Conservation (phyloP, 2,797 vertebrate genomes). For the Miichthys miiuy region DNA sequence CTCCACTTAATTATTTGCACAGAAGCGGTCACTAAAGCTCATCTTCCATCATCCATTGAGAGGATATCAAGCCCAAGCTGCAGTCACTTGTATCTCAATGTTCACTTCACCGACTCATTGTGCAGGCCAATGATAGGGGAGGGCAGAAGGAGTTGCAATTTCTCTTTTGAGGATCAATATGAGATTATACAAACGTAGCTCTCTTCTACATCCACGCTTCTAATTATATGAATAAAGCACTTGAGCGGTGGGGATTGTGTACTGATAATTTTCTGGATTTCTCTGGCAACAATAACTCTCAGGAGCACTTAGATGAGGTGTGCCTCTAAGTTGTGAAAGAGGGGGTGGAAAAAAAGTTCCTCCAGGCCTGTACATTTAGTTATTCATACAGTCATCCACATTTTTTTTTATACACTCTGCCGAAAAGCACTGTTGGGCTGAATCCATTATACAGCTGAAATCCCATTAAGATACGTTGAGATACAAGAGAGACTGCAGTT, state of each 20-base stretch:
- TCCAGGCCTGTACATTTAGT: constrained; percentile 49
- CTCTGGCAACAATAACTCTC: constrained; percentile 25
- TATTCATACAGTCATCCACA: constrained; percentile 61
- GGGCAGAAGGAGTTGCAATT: constrained; percentile 30
- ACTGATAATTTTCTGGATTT: constrained; percentile 34
- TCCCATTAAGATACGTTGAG: constrained; percentile 75
- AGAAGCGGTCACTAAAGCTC: not conserved
- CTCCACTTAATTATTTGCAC: not conserved
- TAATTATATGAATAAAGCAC: constrained; percentile 27
- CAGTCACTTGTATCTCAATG: constrained; percentile 30
- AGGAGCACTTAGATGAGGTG: constrained; percentile 38
- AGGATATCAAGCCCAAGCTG: constrained; percentile 32
- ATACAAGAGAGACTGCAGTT: constrained; percentile 72
- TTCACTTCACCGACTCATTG: constrained; percentile 4
- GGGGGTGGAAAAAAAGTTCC: not conserved
- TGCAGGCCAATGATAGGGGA: constrained; percentile 15
- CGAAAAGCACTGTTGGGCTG: constrained; percentile 57
- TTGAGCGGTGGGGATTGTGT: not conserved
- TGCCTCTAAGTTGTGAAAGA: constrained; percentile 30
- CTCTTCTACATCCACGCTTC: constrained; percentile 1
- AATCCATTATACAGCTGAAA: constrained; percentile 74
- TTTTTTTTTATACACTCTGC: constrained; percentile 35
- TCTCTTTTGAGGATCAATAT: constrained; percentile 41
- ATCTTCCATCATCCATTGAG: not conserved
- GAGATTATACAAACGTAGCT: constrained; percentile 6